Evolutionary conservation across 2,113 vertebrate species (phyloP), one percentile per base, ranked within the genome.

Genomic region (Dicrurus megarhynchus): DNA sequence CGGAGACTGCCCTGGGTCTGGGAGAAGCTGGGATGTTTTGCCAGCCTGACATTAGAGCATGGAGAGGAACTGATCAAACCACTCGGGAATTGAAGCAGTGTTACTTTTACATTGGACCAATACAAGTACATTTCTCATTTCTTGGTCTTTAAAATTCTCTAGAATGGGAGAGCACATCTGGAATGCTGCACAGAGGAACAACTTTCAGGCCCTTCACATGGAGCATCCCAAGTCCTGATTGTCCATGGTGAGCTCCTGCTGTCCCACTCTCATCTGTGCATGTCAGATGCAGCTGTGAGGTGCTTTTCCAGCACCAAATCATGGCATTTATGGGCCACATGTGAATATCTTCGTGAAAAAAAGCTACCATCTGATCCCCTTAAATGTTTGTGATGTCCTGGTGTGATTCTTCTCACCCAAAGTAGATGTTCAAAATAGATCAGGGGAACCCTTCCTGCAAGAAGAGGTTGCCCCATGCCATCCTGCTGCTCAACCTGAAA

Each of bases 341-440:
- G 18, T n/a, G 30, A 80, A 3, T n/a, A 53, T 27, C 37, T 61
- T 83, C 18, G 42, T 37, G n/a, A 75, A 41, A 91, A 17, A 3
- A 85, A 47, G 37, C 50, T 41, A 20, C 8, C 4, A 22, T 6
- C 13, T 49, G 9, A 19, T 41, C 18, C 4, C 2, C 16, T 57
- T 56, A n/a, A 80, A 83, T 8, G 2, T 61, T 46, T 26, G 3
- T 5, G 26, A 77, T 42, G 22, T 76, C 10, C 41, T 57, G 24
- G 16, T 56, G 33, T 17, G 32, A 61, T 69, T 69, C 30, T 75
- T 74, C 42, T 77, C 65, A 64, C 24, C 11, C 32, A 35, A 55
- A 78, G 9, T 0, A 81, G 37, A 42, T 0, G 0, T 28, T 22
- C 60, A 76, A 50, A 69, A 73, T 2, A 80, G 71, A 68, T 56